Conservation (phyloP, 2,888 invertebrate genomes). For the Tuberolachnus salignus region DNA sequence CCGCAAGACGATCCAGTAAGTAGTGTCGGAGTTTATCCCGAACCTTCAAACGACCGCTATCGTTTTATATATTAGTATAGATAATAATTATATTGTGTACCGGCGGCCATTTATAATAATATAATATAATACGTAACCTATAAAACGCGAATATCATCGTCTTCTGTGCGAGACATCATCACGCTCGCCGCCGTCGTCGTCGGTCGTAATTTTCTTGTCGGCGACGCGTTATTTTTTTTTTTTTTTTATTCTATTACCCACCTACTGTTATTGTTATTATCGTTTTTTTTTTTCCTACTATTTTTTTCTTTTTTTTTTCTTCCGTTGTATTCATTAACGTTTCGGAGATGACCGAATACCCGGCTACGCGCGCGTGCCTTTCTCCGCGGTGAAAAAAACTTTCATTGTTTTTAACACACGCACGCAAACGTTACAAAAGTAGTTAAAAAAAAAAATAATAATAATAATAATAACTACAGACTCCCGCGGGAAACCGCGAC, state of each 20-base stretch:
- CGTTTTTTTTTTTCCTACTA: not conserved
- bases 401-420: conserved; percentile 44
- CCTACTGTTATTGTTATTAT: not conserved
- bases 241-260: not conserved
- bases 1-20: too few relatives aligned
- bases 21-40: too few relatives aligned
- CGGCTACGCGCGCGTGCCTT: conserved; percentile 12
- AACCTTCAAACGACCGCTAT: too few relatives aligned
- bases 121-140: not conserved
- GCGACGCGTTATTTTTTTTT: conserved; percentile 5
- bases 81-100: conserved; percentile 14
- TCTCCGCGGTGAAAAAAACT: conserved; percentile 45
- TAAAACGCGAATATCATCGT: conserved; percentile 36
- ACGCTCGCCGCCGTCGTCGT: not conserved
- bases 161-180: not conserved
- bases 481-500: conserved; percentile 30
- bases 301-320: not conserved
- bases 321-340: conserved; percentile 13
- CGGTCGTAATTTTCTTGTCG: not conserved
- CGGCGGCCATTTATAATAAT: not conserved
- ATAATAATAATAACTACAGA: too few relatives aligned
- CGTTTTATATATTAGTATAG: too few relatives aligned
- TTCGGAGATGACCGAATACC: conserved; percentile 27
- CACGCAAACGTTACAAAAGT: not conserved
- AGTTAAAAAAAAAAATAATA: too few relatives aligned